phyloP scores from a whole-genome alignment of 2,113 vertebrate genomes.

The Leucoraja erinaceus region DNA sequence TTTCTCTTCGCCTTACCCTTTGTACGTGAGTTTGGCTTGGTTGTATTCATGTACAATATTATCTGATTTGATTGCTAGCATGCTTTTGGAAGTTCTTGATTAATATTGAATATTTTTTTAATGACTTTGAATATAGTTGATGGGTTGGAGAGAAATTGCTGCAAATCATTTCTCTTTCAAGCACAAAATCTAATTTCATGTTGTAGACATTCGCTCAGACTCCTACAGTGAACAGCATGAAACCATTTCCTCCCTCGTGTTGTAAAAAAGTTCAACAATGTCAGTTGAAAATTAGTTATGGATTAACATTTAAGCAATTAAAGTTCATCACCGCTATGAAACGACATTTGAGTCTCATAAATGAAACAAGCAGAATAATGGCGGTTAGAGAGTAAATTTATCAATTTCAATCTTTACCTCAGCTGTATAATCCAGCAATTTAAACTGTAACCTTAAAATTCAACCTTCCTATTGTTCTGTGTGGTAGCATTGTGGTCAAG shows the following conservation, averaged over 20 bases:
- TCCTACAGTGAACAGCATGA: slow-evolving; percentile 1
- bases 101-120: neutral
- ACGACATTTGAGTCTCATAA: slow-evolving; percentile 7
- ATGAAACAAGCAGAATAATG: neutral
- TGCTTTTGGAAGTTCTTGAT: neutral
- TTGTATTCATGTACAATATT: no score
- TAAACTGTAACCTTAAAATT: neutral
- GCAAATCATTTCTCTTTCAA: neutral
- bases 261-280: neutral
- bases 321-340: neutral
- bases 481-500: neutral
- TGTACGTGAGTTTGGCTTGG: no score
- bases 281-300: neutral
- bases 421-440: neutral
- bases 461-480: neutral
- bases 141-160: neutral
- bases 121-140: neutral
- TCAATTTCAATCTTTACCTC: neutral
- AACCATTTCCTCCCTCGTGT: neutral
- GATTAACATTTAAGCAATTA: neutral
- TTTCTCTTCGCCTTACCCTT: no score
- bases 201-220: neutral
- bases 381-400: neutral
- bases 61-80: no score
- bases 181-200: neutral